Base-by-base conservation (phyloP, 2,888 invertebrate genomes). In the Orthosia cruda region DNA sequence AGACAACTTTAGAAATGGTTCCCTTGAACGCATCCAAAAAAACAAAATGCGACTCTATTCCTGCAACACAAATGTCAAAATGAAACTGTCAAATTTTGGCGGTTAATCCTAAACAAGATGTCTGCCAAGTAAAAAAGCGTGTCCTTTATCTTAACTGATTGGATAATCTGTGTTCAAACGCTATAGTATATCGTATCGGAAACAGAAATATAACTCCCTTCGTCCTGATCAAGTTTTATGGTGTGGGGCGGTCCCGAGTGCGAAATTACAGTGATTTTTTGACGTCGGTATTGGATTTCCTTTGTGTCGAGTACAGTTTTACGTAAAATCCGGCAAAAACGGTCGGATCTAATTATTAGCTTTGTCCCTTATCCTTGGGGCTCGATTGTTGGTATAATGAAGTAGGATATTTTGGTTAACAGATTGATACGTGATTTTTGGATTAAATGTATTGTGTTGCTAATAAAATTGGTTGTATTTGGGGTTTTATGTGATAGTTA, bases 101-200 rank as follows among this genome's bases (percentile, higher is more conserved):
- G 91, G 84, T 88, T 92, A 92, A 76, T 55, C 52, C 90, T 3
- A 83, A 81, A 76, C 69, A 83, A 89, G 89, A 90, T 91, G 87
- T 84, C 77, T 11, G 75, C 12, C 18, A 61, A 81, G 77, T 89
- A 93, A 96, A 96, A 96, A 96, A 96, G 95, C 95, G 95, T 96
- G 95, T 95, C 95, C 94, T 95, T 96, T 96, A 96, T 96, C 96
- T 96, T 96, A 96, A 96, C 96, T 96, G 96, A 96, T 96, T 96
- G 96, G 96, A 96, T 96, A 96, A 96, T 96, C 96, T 96, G 95
- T 96, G 93, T 93, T 96, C 96, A 96, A 96, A 96, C 92, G 96
- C 89, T 94, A 95, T 94, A 94, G 93, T 94, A 94, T 95, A 93
- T 92, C 94, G 95, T 96, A 96, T 96, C 96, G 96, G 96, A 96